Evolutionary conservation across 2,888 invertebrate genomes (phyloP).

Genomic region (Amiota communis): DNA sequence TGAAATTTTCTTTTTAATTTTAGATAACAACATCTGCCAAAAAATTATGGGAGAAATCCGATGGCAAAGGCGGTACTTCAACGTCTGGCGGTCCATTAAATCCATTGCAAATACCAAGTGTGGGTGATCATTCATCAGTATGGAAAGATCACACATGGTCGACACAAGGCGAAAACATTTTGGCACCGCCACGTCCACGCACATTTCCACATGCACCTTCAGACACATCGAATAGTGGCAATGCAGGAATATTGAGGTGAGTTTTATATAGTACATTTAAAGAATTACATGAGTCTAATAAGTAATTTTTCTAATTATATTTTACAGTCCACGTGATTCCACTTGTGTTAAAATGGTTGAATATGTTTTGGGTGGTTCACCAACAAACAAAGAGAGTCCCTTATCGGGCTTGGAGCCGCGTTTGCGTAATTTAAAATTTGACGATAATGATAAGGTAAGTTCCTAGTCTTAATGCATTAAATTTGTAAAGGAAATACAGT

Average conservation of each 20-base stretch:
- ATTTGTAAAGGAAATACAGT: too few species aligned
- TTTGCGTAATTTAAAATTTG: slow-evolving; percentile 79
- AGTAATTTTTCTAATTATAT: slow-evolving; percentile 33
- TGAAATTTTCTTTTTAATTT: slow-evolving; percentile 66
- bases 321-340: slow-evolving; percentile 88
- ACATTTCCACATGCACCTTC: slow-evolving; percentile 77
- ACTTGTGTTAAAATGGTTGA: slow-evolving; percentile 98
- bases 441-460: slow-evolving; percentile 74
- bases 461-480: too few species aligned
- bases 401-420: slow-evolving; percentile 77
- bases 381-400: slow-evolving; percentile 82
- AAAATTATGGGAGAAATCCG: slow-evolving; percentile 91
- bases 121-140: slow-evolving; percentile 83
- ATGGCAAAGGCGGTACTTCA: slow-evolving; percentile 81
- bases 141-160: slow-evolving; percentile 97
- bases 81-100: slow-evolving; percentile 80
- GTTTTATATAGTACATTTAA: slow-evolving; percentile 27
- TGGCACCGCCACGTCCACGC: slow-evolving; percentile 83
- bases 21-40: slow-evolving; percentile 96
- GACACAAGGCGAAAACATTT: slow-evolving; percentile 87
- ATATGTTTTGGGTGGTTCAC: slow-evolving; percentile 94
- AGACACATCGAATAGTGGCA: slow-evolving; percentile 75
- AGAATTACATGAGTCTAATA: slow-evolving; percentile 4
- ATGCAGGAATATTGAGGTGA: slow-evolving; percentile 73
- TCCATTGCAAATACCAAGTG: slow-evolving; percentile 79